phyloP scores from a whole-genome alignment of 2,113 vertebrate species.

The Phalacrocorax brasilianus region DNA sequence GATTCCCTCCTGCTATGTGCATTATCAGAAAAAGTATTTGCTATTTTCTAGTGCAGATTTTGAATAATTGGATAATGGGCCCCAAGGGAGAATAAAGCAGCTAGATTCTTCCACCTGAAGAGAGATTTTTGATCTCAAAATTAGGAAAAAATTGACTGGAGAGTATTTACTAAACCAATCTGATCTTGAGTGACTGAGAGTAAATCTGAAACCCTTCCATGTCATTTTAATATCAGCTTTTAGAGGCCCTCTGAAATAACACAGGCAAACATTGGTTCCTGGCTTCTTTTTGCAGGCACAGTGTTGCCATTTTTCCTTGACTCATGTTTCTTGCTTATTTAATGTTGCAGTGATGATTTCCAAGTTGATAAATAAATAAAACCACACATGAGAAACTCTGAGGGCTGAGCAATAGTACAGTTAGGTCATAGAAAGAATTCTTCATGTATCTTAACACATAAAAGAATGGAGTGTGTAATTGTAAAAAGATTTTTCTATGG shows the following conservation, averaged over 20 bases:
- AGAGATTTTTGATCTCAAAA: neutral
- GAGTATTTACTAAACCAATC: neutral
- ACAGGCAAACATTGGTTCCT: neutral
- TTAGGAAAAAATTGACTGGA: neutral
- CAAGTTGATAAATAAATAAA: conserved; percentile 36
- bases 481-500: conserved; percentile 15
- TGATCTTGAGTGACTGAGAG: neutral
- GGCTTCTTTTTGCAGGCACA: neutral
- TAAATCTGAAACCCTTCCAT: neutral
- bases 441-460: neutral
- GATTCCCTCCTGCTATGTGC: neutral
- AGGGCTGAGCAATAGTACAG: neutral
- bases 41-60: neutral
- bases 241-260: neutral
- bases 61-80: neutral
- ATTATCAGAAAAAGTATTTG: neutral
- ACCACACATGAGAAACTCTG: neutral
- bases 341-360: conserved; percentile 16
- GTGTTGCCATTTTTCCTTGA: neutral
- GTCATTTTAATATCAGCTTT: neutral
- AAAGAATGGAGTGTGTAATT: neutral
- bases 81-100: neutral
- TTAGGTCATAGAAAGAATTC: neutral
- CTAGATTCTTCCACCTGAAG: neutral
- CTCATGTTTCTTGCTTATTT: neutral